Evolutionary conservation across 2,888 invertebrate genomes (phyloP).

Genomic region (Pristionchus maxplancki): DNA sequence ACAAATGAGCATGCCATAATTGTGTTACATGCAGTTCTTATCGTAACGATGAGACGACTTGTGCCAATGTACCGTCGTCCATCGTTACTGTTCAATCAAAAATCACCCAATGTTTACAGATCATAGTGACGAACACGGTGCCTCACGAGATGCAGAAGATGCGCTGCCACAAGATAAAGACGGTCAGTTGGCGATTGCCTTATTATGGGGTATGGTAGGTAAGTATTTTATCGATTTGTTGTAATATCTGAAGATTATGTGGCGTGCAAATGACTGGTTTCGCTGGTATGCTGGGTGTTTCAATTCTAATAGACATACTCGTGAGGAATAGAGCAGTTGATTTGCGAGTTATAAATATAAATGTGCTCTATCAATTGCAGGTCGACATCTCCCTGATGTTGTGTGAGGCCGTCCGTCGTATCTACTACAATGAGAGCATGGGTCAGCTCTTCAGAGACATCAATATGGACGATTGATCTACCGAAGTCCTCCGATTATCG

Average conservation of each 20-base stretch:
- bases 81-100: neutral
- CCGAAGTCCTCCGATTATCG: neutral
- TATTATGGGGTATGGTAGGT: neutral
- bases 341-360: too few relatives aligned
- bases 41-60: too few relatives aligned
- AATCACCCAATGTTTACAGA: conserved; percentile 83
- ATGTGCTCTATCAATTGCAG: neutral
- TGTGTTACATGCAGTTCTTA: neutral
- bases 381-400: conserved; percentile 97
- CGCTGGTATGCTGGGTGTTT: too few relatives aligned
- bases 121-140: conserved; percentile 99
- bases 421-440: conserved; percentile 99
- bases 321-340: neutral
- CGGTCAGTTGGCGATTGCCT: conserved; percentile 82
- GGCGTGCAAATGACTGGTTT: too few relatives aligned
- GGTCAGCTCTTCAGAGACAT: conserved; percentile 88
- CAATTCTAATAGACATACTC: neutral
- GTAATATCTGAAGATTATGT: too few relatives aligned
- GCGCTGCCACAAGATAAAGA: conserved; percentile 99
- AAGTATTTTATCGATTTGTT: neutral
- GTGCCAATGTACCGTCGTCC: neutral
- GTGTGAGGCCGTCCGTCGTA: conserved; percentile 96
- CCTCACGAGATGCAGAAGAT: conserved; percentile 99
- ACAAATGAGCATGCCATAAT: too few relatives aligned
- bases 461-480: conserved; percentile 65